Evolutionary conservation across 1,140 invertebrate genomes (phyloP).

Genomic region (Coptotermes formosanus): DNA sequence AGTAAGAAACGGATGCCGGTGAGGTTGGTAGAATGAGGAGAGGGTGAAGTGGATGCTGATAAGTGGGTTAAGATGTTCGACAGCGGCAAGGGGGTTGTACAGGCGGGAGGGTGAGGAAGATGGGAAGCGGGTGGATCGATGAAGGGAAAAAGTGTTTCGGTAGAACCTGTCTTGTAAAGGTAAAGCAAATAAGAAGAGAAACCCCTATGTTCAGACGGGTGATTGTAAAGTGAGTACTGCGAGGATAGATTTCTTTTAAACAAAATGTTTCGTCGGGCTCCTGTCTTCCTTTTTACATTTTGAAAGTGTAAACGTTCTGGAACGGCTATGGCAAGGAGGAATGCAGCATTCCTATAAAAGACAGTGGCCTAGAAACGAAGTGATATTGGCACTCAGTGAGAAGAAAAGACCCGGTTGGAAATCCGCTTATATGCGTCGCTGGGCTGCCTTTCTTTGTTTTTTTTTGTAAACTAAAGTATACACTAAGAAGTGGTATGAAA

Average conservation of each 20-base stretch:
- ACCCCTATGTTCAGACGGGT: not conserved
- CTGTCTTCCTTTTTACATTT: not conserved
- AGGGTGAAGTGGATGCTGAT: not conserved
- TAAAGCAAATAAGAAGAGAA: not conserved
- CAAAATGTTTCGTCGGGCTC: not conserved
- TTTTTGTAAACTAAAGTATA: too few relatives aligned
- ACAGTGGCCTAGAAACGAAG: not conserved
- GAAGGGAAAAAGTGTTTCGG: not conserved
- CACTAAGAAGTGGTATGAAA: too few relatives aligned
- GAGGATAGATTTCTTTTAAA: not conserved
- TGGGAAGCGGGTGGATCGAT: not conserved
- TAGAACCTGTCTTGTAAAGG: not conserved
- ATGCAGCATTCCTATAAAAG: not conserved
- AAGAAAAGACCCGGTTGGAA: too few relatives aligned
- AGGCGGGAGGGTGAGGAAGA: not conserved
- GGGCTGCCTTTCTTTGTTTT: too few relatives aligned
- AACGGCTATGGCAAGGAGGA: not conserved
- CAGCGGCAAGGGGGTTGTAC: not conserved
- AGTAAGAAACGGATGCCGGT: not conserved
- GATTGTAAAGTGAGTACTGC: not conserved
- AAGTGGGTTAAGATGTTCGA: constrained; percentile 6
- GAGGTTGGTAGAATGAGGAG: not conserved
- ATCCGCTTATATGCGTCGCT: too few relatives aligned
- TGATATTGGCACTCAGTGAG: too few relatives aligned
- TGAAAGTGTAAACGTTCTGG: not conserved